Evolutionary conservation across 2,797 vertebrate genomes (phyloP).

Genomic region (Helarctos malayanus): DNA sequence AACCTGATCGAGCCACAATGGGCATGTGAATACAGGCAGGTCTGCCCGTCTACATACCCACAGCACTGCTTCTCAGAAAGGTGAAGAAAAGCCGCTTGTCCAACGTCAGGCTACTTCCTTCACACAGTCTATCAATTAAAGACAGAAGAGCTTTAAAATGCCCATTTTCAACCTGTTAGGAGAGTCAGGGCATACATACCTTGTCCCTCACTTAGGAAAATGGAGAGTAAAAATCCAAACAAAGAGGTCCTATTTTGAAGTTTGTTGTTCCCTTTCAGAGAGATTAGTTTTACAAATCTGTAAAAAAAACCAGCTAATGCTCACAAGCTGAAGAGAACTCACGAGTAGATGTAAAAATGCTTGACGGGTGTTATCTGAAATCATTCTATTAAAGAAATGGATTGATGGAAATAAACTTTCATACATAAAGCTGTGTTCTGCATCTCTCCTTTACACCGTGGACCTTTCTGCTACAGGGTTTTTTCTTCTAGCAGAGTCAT

Average conservation of each 20-base stretch:
- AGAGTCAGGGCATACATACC: not conserved
- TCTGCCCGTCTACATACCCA: not conserved
- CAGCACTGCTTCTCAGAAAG: not conserved
- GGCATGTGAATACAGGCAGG: conserved; percentile 72
- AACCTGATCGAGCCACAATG: not conserved
- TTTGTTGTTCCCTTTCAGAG: conserved; percentile 34
- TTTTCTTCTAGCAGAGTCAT: not conserved
- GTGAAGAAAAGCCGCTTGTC: conserved; percentile 53
- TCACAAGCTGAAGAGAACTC: conserved; percentile 38
- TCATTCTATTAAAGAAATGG: conserved; percentile 3
- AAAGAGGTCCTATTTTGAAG: not conserved
- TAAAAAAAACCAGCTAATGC: conserved; percentile 47
- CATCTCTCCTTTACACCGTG: not conserved
- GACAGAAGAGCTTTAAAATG: conserved; percentile 45
- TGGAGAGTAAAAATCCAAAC: not conserved
- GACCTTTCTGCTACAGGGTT: not conserved
- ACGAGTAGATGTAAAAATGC: not conserved
- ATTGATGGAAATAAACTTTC: conserved; percentile 49
- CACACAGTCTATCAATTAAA: not conserved
- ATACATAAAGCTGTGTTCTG: not conserved
- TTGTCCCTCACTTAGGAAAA: conserved; percentile 12
- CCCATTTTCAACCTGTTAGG: not conserved
- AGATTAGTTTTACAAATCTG: conserved; percentile 58
- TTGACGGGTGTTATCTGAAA: conserved; percentile 24
- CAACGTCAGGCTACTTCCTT: not conserved